These are phyloP conservation scores for Epinotia demarniana DNA, from an alignment of 2,888 invertebrate genomes.

Conservation along the genomic window DNA sequence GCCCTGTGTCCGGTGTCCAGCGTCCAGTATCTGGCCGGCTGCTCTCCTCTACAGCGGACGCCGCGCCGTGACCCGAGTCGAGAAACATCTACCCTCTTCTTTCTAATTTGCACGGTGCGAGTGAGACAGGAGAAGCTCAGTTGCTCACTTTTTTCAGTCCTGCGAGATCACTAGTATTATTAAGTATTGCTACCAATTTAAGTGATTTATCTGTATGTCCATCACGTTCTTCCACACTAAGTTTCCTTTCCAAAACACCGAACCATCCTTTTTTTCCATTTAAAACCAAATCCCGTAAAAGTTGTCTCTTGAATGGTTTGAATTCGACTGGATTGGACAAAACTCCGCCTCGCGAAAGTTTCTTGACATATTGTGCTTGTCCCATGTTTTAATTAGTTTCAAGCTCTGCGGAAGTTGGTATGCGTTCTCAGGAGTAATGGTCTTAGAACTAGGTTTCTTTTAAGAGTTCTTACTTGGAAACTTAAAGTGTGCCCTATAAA, in stretches of 20 bases:
- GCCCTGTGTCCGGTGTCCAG: too few relatives aligned
- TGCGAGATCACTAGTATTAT: too few relatives aligned
- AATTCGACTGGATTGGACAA: conserved; percentile 9
- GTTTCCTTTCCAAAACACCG: not conserved
- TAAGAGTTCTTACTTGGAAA: not conserved
- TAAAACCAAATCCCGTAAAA: not conserved
- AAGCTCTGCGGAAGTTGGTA: not conserved
- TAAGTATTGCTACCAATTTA: too few relatives aligned
- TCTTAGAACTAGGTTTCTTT: not conserved
- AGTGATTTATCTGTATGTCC: too few relatives aligned
- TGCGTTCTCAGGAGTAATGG: conserved; percentile 8
- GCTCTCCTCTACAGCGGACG: too few relatives aligned
- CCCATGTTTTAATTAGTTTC: conserved; percentile 26
- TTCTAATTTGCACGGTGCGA: too few relatives aligned
- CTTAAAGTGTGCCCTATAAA: not conserved
- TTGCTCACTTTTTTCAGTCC: too few relatives aligned
- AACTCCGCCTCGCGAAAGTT: conserved; percentile 9
- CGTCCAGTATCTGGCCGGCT: too few relatives aligned
- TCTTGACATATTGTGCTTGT: conserved; percentile 28
- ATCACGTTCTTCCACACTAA: not conserved
- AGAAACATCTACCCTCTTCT: too few relatives aligned
- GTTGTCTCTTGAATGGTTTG: not conserved
- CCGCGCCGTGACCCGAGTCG: too few relatives aligned
- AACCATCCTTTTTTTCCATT: not conserved
- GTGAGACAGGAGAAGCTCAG: too few relatives aligned